Evolutionary conservation across 2,113 vertebrate species (phyloP).

Genomic region (Gavia stellata): DNA sequence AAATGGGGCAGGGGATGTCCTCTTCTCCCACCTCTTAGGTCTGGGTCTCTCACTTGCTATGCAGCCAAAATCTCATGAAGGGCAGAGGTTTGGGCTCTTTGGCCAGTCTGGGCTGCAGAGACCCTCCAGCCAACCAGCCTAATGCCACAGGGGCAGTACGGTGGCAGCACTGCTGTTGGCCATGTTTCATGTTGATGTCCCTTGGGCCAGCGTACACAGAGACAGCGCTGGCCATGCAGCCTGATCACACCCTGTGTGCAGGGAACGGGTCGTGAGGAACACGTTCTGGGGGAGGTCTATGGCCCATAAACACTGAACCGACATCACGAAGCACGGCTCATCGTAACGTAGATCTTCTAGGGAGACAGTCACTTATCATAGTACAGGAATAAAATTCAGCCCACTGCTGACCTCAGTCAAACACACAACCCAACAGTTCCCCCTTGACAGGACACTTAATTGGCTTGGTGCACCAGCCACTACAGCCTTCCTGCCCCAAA

Average conservation of each 20-base stretch:
- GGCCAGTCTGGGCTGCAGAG: not conserved
- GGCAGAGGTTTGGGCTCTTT: not conserved
- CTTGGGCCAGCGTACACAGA: rapidly evolving
- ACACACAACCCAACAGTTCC: not conserved
- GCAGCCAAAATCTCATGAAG: not conserved
- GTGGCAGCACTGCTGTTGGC: not conserved
- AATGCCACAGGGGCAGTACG: not conserved
- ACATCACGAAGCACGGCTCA: rapidly evolving
- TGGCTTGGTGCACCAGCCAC: not conserved
- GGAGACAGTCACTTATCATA: not conserved
- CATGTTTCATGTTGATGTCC: not conserved
- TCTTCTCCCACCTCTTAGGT: not conserved
- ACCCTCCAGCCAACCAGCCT: not conserved
- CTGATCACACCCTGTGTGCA: not conserved
- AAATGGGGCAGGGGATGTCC: not conserved
- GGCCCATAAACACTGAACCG: not conserved
- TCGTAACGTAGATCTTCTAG: not conserved
- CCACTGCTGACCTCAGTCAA: not conserved
- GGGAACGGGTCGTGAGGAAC: not conserved
- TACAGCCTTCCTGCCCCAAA: not conserved
- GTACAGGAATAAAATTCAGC: not conserved
- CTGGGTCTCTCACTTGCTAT: not conserved
- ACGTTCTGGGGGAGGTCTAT: not conserved
- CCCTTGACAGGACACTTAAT: not conserved
- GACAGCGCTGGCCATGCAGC: not conserved